Percentiles rank a stretch among this genome's conserved stretches.
These are phyloP conservation scores for Xenopus petersii DNA, from an alignment of 2,797 vertebrate genomes.

Conservation along the genomic window DNA sequence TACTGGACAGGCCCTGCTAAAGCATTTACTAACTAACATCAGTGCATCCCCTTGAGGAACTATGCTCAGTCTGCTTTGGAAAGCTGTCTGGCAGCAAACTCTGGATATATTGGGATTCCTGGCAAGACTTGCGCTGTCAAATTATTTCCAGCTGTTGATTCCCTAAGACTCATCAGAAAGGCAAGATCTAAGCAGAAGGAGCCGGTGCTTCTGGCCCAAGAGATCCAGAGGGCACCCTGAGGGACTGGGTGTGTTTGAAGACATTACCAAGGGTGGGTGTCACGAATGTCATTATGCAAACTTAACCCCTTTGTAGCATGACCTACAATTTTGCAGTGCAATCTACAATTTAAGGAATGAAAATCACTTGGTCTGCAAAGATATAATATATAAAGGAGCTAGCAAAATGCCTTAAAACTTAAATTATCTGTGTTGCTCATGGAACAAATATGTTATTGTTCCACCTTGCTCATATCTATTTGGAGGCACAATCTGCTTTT, in stretches of 20 bases:
- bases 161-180: slow-evolving; percentile 38
- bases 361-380: too few species aligned
- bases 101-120: slow-evolving; percentile 45
- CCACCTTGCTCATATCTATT: slow-evolving; percentile 7
- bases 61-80: slow-evolving; percentile 46
- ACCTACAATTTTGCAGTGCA: not conserved
- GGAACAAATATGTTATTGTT: slow-evolving; percentile 8
- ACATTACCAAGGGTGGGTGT: not conserved
- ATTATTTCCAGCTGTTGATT: slow-evolving; percentile 55
- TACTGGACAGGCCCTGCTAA: slow-evolving; percentile 36
- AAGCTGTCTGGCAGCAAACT: slow-evolving; percentile 51
- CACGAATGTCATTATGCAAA: not conserved
- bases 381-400: too few species aligned
- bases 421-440: too few species aligned
- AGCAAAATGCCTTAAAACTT: too few species aligned
- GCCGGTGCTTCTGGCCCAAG: not conserved
- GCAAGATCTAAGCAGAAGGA: slow-evolving; percentile 19
- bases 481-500: too few species aligned
- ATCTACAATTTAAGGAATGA: not conserved
- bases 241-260: slow-evolving; percentile 8
- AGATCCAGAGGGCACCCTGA: slow-evolving; percentile 23
- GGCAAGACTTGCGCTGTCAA: slow-evolving; percentile 53
- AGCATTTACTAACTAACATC: slow-evolving; percentile 42
- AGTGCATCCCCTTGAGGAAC: slow-evolving; percentile 45
- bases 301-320: not conserved